A percentile compares a stretch with the other conserved stretches of the same genome.
These are phyloP conservation scores for Sternotherus odoratus DNA, from an alignment of 2,797 vertebrate species.

Conservation along the genomic window DNA sequence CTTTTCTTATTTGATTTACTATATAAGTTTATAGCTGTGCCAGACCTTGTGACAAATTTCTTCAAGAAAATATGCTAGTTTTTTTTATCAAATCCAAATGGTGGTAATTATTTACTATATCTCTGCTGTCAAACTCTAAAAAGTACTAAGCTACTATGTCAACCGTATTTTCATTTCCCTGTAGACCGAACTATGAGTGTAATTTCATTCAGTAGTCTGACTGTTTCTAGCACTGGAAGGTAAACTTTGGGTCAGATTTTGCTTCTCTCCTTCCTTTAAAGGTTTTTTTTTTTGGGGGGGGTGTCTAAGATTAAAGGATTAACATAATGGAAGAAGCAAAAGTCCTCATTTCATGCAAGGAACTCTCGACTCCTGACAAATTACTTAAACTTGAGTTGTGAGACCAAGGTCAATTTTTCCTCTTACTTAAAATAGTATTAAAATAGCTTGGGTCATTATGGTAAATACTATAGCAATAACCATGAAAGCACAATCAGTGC, in stretches of 20 bases:
- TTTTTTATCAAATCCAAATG: slow-evolving; percentile 53
- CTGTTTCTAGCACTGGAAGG: background rate
- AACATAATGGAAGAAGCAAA: background rate
- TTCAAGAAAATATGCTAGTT: slow-evolving; percentile 41
- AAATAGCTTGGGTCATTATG: background rate
- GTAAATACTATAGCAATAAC: slow-evolving; percentile 47
- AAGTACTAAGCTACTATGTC: slow-evolving; percentile 15
- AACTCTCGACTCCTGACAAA: slow-evolving; percentile 6
- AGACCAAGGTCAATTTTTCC: slow-evolving; percentile 49
- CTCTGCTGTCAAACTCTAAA: slow-evolving; percentile 2
- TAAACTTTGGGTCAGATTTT: slow-evolving; percentile 18
- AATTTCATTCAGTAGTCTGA: slow-evolving; percentile 21
- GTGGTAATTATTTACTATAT: slow-evolving; percentile 35
- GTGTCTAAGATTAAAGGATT: slow-evolving; percentile 11
- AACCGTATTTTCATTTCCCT: slow-evolving; percentile 25
- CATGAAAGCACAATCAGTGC: background rate
- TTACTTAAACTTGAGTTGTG: slow-evolving; percentile 49
- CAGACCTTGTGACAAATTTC: slow-evolving; percentile 33
- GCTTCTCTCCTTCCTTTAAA: background rate
- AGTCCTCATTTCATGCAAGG: slow-evolving; percentile 15
- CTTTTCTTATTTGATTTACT: slow-evolving; percentile 35
- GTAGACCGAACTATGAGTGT: background rate
- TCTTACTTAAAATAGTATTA: slow-evolving; percentile 44
- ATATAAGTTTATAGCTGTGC: slow-evolving; percentile 14
- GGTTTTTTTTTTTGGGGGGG: background rate